Percentiles rank a stretch among this genome's conserved stretches.
phyloP scores from a whole-genome alignment of 2,888 invertebrate genomes.

The Hermaeophaga mercurialis region DNA sequence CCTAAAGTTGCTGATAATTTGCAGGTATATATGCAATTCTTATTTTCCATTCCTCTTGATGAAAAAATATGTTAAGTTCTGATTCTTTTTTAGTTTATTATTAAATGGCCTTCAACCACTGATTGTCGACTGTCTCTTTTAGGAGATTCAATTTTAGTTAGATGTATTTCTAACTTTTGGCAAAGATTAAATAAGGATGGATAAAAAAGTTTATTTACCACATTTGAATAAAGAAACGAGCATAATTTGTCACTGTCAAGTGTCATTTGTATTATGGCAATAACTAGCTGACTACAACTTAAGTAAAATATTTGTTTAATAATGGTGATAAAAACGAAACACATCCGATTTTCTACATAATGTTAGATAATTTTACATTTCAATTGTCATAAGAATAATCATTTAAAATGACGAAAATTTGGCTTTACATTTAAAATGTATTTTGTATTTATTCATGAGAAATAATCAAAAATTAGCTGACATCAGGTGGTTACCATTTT shows the following conservation, averaged over 20 bases:
- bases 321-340: slow-evolving; percentile 5
- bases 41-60: too few species aligned
- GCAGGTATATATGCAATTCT: slow-evolving; percentile 35
- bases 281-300: background rate
- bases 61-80: too few species aligned
- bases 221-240: too few species aligned
- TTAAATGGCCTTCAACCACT: too few species aligned
- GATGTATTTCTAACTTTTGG: too few species aligned
- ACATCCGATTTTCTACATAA: background rate
- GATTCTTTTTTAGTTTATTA: too few species aligned
- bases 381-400: background rate
- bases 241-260: background rate
- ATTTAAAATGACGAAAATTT: background rate
- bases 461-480: slow-evolving; percentile 13
- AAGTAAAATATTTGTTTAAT: slow-evolving; percentile 10
- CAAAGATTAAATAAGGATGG: too few species aligned
- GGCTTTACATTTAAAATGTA: background rate
- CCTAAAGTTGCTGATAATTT: slow-evolving; percentile 68
- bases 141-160: too few species aligned
- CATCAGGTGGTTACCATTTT: slow-evolving; percentile 56
- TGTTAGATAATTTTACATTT: background rate
- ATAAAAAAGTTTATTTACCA: too few species aligned
- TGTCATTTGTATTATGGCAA: background rate
- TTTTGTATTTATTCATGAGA: slow-evolving; percentile 1
- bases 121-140: too few species aligned